Evolutionary conservation across 1,140 invertebrate genomes (phyloP), one percentile per base, ranked within the genome.

Genomic region (Papilio machaon): DNA sequence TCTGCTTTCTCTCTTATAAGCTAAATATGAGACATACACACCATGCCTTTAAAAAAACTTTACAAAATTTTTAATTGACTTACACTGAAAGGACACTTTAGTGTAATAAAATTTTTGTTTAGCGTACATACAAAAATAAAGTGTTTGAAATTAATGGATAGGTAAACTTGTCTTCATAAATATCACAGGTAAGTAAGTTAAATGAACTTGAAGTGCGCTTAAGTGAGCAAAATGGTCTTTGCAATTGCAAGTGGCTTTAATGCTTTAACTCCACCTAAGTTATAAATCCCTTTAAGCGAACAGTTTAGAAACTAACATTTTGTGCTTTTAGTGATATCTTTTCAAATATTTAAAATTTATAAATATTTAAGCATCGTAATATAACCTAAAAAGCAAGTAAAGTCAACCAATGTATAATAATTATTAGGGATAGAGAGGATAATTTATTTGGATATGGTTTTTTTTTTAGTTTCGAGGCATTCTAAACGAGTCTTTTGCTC

Each of bases 221-320:
- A 70, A 70, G 64, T 70, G 64, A 70, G 64, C 64, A 70, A 70
- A 70, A 70, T 70, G 64, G 64, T 70, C 64, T 35, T 70, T 70
- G 64, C 64, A 70, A 70, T 70, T 15, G 64, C 64, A 70, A 70
- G 64, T 70, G 30, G 64, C 64, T 70, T 13, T 70, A 70, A 70
- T 70, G 64, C 64, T 35, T 64, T 70, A 70, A 70, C 64, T 70
- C 64, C 35, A 4, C 64, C 64, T 70, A 70, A 70, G n/a, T 70
- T 38, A 70, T 70, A 70, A 70, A 70, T 70, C 64, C 30, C 64
- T 70, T 70, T 38, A 70, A 70, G 64, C 64, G 23, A 35, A 23
- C 30, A 70, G 64, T 38, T 70, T 35, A 35, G 64, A 35, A 35
- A 70, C 19, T 64, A 64, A 64, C 64, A 3, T 70, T 64, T 70